Evolutionary conservation across 2,888 invertebrate species (phyloP).

Genomic region (Spodoptera littoralis): DNA sequence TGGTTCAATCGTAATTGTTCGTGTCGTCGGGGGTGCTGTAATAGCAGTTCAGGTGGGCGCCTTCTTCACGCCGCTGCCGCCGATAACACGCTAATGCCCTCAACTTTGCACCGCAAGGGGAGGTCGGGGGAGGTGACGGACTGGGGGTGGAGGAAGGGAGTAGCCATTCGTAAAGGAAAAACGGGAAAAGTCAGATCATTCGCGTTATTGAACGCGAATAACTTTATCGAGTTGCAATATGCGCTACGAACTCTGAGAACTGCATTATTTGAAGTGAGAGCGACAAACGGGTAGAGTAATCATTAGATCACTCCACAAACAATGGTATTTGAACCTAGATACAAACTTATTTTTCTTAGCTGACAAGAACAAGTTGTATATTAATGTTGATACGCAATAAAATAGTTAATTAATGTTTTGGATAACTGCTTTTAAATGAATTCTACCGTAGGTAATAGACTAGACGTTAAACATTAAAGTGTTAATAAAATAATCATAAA

Average conservation of each 20-base stretch:
- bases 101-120: conserved; percentile 88
- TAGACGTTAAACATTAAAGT: conserved; percentile 54
- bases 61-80: conserved; percentile 86
- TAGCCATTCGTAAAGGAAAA: conserved; percentile 81
- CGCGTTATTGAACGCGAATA: conserved; percentile 87
- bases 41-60: conserved; percentile 84
- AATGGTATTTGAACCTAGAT: not conserved
- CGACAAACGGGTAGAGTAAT: conserved; percentile 27
- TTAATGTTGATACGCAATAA: conserved; percentile 2
- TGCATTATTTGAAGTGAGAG: conserved; percentile 40
- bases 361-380: conserved; percentile 4
- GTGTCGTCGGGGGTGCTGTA: conserved; percentile 63
- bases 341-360: too few relatives aligned
- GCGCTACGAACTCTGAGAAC: conserved; percentile 58
- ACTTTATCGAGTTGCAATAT: conserved; percentile 83
- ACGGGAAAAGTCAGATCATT: conserved; percentile 87
- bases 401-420: conserved; percentile 2
- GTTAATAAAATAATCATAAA: conserved; percentile 62
- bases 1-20: conserved; percentile 56
- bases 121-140: conserved; percentile 59
- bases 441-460: conserved; percentile 5
- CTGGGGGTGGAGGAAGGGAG: conserved; percentile 59
- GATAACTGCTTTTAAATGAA: conserved; percentile 23
- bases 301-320: conserved; percentile 31
- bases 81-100: conserved; percentile 89